A percentile compares a stretch with the other conserved stretches of the same genome.
These are phyloP conservation scores for Pelmatolapia mariae DNA, from an alignment of 2,113 vertebrate genomes.

Conservation along the genomic window DNA sequence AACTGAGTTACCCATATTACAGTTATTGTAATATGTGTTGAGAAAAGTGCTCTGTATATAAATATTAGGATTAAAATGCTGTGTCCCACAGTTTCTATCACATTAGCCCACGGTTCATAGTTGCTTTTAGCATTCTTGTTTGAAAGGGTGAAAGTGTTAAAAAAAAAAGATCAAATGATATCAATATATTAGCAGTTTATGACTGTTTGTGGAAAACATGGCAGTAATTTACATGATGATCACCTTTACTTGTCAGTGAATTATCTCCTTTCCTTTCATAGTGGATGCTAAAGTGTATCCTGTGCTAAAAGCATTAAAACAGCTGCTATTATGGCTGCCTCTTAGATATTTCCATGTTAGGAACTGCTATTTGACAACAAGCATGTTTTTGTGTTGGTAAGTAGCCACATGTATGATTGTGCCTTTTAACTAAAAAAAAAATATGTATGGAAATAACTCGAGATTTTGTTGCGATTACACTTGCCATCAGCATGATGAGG, in stretches of 20 bases:
- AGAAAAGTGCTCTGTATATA: not conserved
- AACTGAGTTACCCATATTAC: not conserved
- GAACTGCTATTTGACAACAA: not conserved
- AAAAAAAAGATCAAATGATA: not conserved
- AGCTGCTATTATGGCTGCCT: not conserved
- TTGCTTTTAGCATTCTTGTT: not conserved
- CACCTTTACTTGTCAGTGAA: not conserved
- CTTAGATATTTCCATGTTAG: rapidly evolving
- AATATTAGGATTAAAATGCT: not conserved
- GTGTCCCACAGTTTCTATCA: not conserved
- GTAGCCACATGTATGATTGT: not conserved
- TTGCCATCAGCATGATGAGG: rapidly evolving
- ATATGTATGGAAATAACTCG: not conserved
- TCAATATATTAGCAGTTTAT: not conserved
- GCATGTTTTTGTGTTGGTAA: not conserved
- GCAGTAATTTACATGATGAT: not conserved
- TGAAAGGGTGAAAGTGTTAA: not conserved
- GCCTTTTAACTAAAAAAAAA: not conserved
- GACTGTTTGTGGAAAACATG: not conserved
- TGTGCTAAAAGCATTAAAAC: not conserved
- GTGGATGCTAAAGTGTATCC: not conserved
- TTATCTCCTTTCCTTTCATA: not conserved
- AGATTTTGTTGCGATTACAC: not conserved
- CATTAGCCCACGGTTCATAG: not conserved
- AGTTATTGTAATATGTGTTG: not conserved